Percentiles rank a stretch among this genome's conserved stretches.
These are phyloP conservation scores for Bostrychus sinensis DNA, from an alignment of 2,113 vertebrate species.

Conservation along the genomic window DNA sequence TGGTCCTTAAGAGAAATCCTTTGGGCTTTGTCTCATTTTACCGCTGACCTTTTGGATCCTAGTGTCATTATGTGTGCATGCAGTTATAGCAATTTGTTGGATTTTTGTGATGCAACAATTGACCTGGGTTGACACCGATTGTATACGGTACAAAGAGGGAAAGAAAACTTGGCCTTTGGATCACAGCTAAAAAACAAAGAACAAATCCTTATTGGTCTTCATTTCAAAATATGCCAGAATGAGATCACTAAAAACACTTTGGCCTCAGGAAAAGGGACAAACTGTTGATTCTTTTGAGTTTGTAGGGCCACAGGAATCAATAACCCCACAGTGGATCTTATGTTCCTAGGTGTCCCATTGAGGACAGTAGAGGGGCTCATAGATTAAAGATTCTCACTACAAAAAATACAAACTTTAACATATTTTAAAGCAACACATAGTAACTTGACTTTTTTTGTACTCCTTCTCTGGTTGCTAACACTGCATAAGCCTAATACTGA, in stretches of 20 bases:
- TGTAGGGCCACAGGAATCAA: slow-evolving; percentile 55
- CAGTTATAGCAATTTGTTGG: slow-evolving; percentile 88
- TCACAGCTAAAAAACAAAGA: slow-evolving; percentile 21
- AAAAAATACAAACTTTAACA: slow-evolving; percentile 16
- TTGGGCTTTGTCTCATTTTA: slow-evolving; percentile 87
- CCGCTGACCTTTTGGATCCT: slow-evolving; percentile 93
- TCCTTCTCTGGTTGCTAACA: too few species aligned
- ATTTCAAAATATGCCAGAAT: slow-evolving; percentile 44
- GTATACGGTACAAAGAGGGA: slow-evolving; percentile 1
- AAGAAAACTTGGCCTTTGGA: slow-evolving; percentile 9
- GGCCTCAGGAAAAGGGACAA: slow-evolving; percentile 42
- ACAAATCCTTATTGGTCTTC: slow-evolving; percentile 45
- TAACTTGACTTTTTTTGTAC: too few species aligned
- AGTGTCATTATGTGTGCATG: slow-evolving; percentile 86
- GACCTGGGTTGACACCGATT: slow-evolving; percentile 51
- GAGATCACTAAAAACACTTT: slow-evolving; percentile 50
- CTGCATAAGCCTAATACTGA: too few species aligned
- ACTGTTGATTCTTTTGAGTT: slow-evolving; percentile 40
- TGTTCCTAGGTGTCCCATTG: slow-evolving; percentile 45
- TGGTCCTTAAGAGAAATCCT: slow-evolving; percentile 84
- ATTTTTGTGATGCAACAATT: slow-evolving; percentile 84
- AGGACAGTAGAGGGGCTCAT: slow-evolving; percentile 37
- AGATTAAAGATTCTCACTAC: too few species aligned
- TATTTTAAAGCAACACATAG: background rate
- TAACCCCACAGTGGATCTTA: slow-evolving; percentile 60